Conservation (phyloP, 2,113 vertebrate species). For the Bungarus multicinctus region DNA sequence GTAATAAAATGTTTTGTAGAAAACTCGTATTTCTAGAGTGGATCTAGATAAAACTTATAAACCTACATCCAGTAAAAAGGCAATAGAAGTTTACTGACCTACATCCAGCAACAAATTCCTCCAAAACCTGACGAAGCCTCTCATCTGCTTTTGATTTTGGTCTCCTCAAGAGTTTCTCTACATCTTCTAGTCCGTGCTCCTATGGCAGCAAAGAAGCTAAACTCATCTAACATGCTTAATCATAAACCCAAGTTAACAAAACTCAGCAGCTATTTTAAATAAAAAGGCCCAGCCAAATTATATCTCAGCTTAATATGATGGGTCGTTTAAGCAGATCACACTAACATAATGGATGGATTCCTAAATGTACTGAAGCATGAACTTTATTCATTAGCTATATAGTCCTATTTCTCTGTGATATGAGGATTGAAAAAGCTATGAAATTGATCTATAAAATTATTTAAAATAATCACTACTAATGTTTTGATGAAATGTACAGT, state of each 20-base stretch:
- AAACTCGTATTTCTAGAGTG: not conserved
- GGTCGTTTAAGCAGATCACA: not conserved
- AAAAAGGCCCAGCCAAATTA: not conserved
- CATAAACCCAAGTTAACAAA: not conserved
- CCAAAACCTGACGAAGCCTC: slow-evolving; percentile 74
- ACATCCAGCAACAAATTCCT: slow-evolving; percentile 87
- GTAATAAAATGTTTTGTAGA: not conserved
- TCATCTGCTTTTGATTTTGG: slow-evolving; percentile 73
- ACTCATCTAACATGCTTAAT: not conserved
- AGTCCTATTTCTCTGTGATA: not conserved
- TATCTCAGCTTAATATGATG: not conserved
- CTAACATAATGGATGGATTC: not conserved
- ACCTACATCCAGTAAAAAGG: not conserved
- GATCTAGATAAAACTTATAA: not conserved
- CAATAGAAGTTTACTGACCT: slow-evolving; percentile 70
- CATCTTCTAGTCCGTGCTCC: slow-evolving; percentile 82
- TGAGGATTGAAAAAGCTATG: not conserved
- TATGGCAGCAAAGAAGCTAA: slow-evolving; percentile 44
- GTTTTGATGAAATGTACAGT: not conserved
- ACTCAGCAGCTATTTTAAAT: not conserved
- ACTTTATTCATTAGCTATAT: not conserved
- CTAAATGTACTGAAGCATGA: not conserved
- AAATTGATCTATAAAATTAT: not conserved
- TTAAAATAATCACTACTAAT: not conserved
- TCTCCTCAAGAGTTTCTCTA: slow-evolving; percentile 78